Conservation (phyloP, 1,140 invertebrate genomes). For the Trichoplusia ni region DNA sequence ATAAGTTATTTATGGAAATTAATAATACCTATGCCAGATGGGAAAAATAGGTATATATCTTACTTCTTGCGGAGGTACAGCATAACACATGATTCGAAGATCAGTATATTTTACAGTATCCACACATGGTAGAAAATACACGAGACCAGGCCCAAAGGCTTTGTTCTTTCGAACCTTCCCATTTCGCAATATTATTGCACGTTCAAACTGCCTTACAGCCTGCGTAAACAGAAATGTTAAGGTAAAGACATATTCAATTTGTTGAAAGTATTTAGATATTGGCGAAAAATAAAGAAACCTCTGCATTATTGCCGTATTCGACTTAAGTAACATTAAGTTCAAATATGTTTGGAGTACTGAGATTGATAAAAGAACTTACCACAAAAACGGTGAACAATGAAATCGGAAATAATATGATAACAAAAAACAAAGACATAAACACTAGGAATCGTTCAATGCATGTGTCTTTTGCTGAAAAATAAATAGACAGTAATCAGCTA, state of each 20-base stretch:
- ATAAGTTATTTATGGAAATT: not conserved
- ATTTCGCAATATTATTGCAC: conserved; percentile 57
- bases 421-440: conserved; percentile 44
- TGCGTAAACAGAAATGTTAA: conserved; percentile 25
- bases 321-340: too few species aligned
- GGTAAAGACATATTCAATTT: conserved; percentile 19
- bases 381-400: conserved; percentile 50
- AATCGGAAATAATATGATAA: conserved; percentile 53
- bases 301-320: too few species aligned
- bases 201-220: conserved; percentile 56
- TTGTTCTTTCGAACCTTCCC: conserved; percentile 51
- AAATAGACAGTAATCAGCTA: too few species aligned
- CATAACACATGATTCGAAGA: conserved; percentile 84
- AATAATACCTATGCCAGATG: not conserved
- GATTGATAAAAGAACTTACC: conserved; percentile 38
- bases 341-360: not conserved
- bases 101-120: conserved; percentile 93
- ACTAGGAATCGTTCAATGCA: conserved; percentile 48
- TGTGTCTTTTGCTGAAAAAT: conserved; percentile 44
- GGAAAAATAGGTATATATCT: not conserved
- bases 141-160: conserved; percentile 85
- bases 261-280: too few species aligned
- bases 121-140: conserved; percentile 93
- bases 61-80: conserved; percentile 80
- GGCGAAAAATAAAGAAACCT: too few species aligned